Evolutionary conservation across 2,113 vertebrate genomes (phyloP), one percentile per base, ranked within the genome.

Genomic region (Ictalurus furcatus): DNA sequence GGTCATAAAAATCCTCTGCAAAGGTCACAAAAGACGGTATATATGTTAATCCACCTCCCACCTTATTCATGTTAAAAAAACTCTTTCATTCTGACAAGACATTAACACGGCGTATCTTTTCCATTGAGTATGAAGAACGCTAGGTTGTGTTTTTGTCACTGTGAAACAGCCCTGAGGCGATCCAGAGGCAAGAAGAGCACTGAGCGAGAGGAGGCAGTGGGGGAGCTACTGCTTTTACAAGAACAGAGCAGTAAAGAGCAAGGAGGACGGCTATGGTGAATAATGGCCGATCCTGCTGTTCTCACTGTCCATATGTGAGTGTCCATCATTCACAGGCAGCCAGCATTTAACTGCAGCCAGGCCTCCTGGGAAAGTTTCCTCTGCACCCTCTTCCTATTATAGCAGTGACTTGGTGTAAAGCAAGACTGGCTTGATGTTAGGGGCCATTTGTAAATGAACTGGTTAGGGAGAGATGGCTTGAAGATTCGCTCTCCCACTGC

Each of bases 331-430:
- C 61, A 90, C 79, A 89, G 87, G 85, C 54, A 44, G 92, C 86
- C 91, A 90, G 93, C 91, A 89, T 89, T 93, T 58, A 91, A 84
- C 90, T 92, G 93, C 67, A 87, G 88, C 78, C 74, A 81, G 87
- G 91, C 91, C 91, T 92, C 91, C 88, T 90, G 90, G 93, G 93
- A 95, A 92, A 93, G 89, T 91, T 92, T 91, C 90, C 91, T 84
- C 25, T 87, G 89, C 89, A 92, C 91, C 90, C 91, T 89, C 85
- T 84, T 92, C 91, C 93, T 93, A 95, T 94, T 94, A 94, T 93
- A 95, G 93, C 94, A 91, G 90, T 88, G 85, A 87, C 74, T 84
- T 90, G 86, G 89, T 90, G 89, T 91, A 94, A 44, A 93, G 92
- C 87, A 92, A 92, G 92, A 88, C 87, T 83, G 88, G 54, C 56